phyloP scores from a whole-genome alignment of 2,797 vertebrate genomes.

The Brachymystax lenok region DNA sequence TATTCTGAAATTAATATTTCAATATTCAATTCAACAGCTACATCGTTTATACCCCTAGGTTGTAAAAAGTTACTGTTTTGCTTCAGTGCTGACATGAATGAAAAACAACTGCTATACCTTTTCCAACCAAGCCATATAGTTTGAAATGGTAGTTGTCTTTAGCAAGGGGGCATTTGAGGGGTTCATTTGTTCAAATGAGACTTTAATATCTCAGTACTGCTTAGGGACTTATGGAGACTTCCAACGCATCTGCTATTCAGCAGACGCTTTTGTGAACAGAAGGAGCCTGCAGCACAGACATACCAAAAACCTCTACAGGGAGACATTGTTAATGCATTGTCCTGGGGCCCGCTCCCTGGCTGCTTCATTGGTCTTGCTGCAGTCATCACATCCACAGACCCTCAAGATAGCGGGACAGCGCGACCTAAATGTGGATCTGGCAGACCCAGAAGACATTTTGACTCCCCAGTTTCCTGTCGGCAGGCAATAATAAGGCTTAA shows the following conservation, averaged over 20 bases:
- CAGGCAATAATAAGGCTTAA: slow-evolving; percentile 12
- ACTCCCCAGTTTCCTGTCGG: slow-evolving; percentile 14
- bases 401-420: not conserved
- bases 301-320: not conserved
- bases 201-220: not conserved
- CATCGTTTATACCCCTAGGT: not conserved
- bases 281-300: not conserved
- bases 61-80: not conserved
- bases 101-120: not conserved
- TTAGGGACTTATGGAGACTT: not conserved
- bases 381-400: slow-evolving; percentile 10
- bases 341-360: not conserved
- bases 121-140: not conserved
- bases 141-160: not conserved
- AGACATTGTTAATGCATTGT: not conserved
- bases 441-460: slow-evolving; percentile 6
- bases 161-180: not conserved
- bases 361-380: slow-evolving; percentile 15
- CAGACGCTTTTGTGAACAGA: not conserved
- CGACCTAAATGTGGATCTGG: not conserved
- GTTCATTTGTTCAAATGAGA: not conserved
- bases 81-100: not conserved
- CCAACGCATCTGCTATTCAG: not conserved
- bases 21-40: not conserved
- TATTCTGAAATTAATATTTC: not conserved